A percentile compares a stretch with the other conserved stretches of the same genome.
Evolutionary conservation across 2,113 vertebrate species (phyloP).

Genomic region (Ancistrus triradiatus): DNA sequence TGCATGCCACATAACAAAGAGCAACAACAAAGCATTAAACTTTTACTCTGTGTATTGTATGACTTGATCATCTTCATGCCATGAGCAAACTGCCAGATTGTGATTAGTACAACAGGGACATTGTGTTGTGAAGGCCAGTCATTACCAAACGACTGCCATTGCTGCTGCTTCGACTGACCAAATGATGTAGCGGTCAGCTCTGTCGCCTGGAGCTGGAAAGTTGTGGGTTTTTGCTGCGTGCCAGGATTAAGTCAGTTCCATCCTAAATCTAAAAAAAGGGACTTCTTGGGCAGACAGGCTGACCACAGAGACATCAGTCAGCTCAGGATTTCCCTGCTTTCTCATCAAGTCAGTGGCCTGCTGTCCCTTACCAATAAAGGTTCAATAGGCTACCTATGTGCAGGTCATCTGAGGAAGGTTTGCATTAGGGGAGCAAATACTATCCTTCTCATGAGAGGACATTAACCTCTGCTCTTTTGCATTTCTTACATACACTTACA

Average conservation of each 20-base stretch:
- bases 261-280: constrained; percentile 56
- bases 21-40: constrained; percentile 18
- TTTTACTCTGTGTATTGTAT: constrained; percentile 24
- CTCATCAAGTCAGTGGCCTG: constrained; percentile 44
- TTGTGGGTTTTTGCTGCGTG: constrained; percentile 44
- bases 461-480: constrained; percentile 12
- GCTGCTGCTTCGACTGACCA: constrained; percentile 44
- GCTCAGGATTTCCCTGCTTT: constrained; percentile 52
- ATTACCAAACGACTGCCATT: constrained; percentile 44
- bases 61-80: constrained; percentile 42
- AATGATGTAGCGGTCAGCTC: constrained; percentile 53
- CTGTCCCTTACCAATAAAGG: constrained; percentile 46
- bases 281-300: constrained; percentile 51
- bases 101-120: constrained; percentile 50
- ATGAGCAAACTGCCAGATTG: constrained; percentile 23
- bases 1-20: constrained; percentile 5
- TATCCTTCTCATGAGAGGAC: constrained; percentile 35
- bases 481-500: constrained; percentile 28
- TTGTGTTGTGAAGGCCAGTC: constrained; percentile 38
- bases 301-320: constrained; percentile 55
- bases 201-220: constrained; percentile 56
- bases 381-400: constrained; percentile 36
- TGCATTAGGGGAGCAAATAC: constrained; percentile 40
- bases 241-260: constrained; percentile 54
- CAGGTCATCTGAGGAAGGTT: too few species aligned